phyloP scores from a whole-genome alignment of 2,888 invertebrate species.

The Mesochorus sp. region DNA sequence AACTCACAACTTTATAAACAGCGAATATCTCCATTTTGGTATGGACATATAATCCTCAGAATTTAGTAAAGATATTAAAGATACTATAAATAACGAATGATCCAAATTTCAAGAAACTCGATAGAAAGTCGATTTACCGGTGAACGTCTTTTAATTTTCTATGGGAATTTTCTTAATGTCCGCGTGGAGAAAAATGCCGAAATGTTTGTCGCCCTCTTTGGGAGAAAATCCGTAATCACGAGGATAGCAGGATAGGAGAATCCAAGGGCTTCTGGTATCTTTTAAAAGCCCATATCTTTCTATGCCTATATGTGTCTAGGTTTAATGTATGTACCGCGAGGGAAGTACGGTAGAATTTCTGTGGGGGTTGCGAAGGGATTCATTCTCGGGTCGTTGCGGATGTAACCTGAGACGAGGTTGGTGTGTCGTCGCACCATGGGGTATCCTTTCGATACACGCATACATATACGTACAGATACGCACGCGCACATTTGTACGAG shows the following conservation, averaged over 20 bases:
- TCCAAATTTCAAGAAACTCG: no score
- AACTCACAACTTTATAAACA: no score
- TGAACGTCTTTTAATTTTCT: no score
- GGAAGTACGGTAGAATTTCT: conserved; percentile 59
- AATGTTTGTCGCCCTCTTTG: not conserved
- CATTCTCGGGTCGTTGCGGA: conserved; percentile 66
- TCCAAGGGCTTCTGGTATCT: conserved; percentile 13
- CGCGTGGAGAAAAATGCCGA: no score
- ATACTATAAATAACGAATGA: no score
- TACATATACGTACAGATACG: not conserved
- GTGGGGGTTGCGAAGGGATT: conserved; percentile 33
- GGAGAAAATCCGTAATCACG: not conserved
- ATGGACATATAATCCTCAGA: no score
- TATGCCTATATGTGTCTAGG: not conserved
- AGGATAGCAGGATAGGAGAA: not conserved
- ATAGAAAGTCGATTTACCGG: no score
- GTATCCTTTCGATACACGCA: conserved; percentile 44
- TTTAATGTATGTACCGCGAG: conserved; percentile 14
- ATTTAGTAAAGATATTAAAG: no score
- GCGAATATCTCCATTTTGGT: no score
- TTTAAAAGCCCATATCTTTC: not conserved
- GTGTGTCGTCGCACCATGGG: conserved; percentile 52
- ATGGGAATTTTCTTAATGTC: no score
- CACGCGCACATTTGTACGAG: not conserved
- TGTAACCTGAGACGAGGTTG: conserved; percentile 70